A percentile compares a stretch with the other conserved stretches of the same genome.
Evolutionary conservation across 2,797 vertebrate genomes (phyloP).

Genomic region (Melanotaenia parkinsoni): DNA sequence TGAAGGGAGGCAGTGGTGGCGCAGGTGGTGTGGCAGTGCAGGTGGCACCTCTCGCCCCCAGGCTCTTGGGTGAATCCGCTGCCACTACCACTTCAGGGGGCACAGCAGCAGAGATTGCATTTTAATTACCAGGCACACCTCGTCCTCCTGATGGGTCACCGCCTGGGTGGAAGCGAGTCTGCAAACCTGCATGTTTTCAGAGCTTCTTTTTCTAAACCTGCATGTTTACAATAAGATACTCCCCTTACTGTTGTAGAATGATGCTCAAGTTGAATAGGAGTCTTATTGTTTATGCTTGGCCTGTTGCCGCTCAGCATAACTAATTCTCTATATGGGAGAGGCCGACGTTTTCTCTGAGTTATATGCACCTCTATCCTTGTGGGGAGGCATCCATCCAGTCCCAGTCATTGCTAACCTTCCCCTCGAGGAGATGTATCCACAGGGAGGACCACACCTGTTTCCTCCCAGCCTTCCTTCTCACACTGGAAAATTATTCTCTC

Average conservation of each 20-base stretch:
- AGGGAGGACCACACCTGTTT: constrained; percentile 80
- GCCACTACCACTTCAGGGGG: constrained; percentile 77
- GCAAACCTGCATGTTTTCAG: constrained; percentile 55
- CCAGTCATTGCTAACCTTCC: constrained; percentile 75
- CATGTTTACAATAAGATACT: constrained; percentile 65
- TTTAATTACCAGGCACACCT: constrained; percentile 86
- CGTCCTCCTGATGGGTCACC: constrained; percentile 82
- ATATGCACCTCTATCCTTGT: constrained; percentile 70
- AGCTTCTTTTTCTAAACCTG: constrained; percentile 50
- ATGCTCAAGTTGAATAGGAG: constrained; percentile 31
- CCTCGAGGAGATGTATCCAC: constrained; percentile 74
- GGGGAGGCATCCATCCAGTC: constrained; percentile 77
- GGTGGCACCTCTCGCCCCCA: constrained; percentile 84
- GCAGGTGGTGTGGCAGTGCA: constrained; percentile 85
- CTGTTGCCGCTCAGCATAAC: constrained; percentile 65
- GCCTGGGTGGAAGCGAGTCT: constrained; percentile 65
- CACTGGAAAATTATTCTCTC: constrained; percentile 65
- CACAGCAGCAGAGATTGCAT: constrained; percentile 84
- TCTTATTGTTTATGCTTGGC: constrained; percentile 72
- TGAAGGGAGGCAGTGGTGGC: constrained; percentile 85
- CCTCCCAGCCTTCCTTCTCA: constrained; percentile 34
- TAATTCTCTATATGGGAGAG: constrained; percentile 65
- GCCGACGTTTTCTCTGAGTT: constrained; percentile 73
- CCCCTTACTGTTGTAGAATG: constrained; percentile 36
- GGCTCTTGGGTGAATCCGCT: constrained; percentile 78